phyloP scores from a whole-genome alignment of 2,888 invertebrate genomes.

The Gnatocerus cornutus region DNA sequence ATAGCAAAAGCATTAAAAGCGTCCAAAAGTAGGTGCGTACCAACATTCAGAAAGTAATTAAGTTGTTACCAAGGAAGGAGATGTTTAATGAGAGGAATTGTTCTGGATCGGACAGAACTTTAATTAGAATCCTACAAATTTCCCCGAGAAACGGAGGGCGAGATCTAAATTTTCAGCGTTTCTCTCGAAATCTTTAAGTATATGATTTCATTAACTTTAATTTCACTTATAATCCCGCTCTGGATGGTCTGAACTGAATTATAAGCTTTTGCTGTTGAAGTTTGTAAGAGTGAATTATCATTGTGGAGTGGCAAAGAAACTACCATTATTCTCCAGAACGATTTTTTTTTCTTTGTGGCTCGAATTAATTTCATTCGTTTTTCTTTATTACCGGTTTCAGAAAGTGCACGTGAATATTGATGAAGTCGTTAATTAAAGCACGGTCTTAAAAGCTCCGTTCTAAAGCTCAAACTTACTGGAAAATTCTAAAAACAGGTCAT shows the following conservation, averaged over 20 bases:
- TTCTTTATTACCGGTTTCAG: too few species aligned
- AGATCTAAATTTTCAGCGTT: conserved; percentile 43
- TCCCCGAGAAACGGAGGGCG: conserved; percentile 40
- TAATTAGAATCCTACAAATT: conserved; percentile 62
- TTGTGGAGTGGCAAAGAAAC: not conserved
- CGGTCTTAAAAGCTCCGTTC: too few species aligned
- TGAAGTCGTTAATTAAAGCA: too few species aligned
- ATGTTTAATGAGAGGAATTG: conserved; percentile 64
- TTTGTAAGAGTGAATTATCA: conserved; percentile 32
- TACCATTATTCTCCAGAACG: too few species aligned
- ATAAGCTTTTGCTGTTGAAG: conserved; percentile 15
- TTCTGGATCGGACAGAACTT: conserved; percentile 64
- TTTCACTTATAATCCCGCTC: conserved; percentile 35
- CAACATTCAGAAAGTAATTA: conserved; percentile 61
- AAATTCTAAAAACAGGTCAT: too few species aligned
- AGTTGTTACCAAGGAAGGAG: conserved; percentile 60
- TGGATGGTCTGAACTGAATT: conserved; percentile 15
- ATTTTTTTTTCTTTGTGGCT: too few species aligned
- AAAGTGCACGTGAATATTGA: too few species aligned
- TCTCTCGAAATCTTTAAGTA: conserved; percentile 44
- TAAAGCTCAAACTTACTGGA: too few species aligned
- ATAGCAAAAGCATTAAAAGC: not conserved
- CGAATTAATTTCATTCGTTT: too few species aligned
- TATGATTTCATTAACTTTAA: conserved; percentile 50
- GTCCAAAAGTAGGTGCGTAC: conserved; percentile 28